Evolutionary conservation across 2,113 vertebrate genomes (phyloP).

Genomic region (Oreotrochilus melanogaster): DNA sequence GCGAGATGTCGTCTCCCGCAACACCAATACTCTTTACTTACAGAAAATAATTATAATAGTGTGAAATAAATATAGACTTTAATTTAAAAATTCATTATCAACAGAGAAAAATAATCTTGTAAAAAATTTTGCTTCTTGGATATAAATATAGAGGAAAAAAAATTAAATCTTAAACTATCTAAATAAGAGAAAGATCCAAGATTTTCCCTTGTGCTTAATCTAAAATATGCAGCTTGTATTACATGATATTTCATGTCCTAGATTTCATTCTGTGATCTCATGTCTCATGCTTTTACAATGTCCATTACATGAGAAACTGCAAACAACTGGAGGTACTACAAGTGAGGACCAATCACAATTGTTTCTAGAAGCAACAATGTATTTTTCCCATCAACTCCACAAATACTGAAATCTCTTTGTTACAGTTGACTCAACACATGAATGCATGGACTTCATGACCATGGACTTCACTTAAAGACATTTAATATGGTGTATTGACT

Average conservation of each 20-base stretch:
- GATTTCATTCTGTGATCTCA: neutral
- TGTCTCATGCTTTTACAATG: neutral
- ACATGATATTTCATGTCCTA: neutral
- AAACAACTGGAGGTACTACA: neutral
- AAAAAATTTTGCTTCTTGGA: neutral
- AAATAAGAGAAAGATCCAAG: neutral
- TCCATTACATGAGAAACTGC: neutral
- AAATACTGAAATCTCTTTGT: neutral
- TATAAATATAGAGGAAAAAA: neutral
- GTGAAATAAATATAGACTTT: neutral
- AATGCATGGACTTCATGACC: accelerated
- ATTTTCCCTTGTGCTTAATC: neutral
- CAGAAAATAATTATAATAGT: neutral
- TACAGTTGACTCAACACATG: neutral
- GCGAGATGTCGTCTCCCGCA: too few species aligned
- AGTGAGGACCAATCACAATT: neutral
- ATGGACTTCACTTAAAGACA: accelerated
- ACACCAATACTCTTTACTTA: neutral
- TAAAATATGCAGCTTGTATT: neutral
- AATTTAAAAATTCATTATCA: neutral
- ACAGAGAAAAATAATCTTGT: neutral
- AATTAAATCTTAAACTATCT: neutral
- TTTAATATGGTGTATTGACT: neutral
- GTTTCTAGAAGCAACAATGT: accelerated
- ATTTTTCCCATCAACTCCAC: neutral